These are phyloP conservation scores for Cossypha heuglini DNA, from an alignment of 2,797 vertebrate genomes.

Conservation along the genomic window DNA sequence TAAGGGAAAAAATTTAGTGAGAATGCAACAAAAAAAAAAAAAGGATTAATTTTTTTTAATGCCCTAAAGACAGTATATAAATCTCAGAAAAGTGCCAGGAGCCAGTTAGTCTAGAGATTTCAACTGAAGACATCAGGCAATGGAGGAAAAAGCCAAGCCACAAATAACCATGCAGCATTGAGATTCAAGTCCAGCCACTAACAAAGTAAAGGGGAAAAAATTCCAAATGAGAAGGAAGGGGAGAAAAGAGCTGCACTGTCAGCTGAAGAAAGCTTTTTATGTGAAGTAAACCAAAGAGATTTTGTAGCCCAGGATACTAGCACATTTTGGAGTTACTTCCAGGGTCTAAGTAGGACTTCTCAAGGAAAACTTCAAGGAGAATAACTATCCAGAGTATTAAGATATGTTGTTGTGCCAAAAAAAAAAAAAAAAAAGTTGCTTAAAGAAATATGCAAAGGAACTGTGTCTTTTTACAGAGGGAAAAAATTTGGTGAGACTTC, in stretches of 20 bases:
- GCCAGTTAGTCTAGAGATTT: slow-evolving; percentile 55
- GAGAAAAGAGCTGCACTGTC: slow-evolving; percentile 52
- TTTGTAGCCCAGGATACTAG: slow-evolving; percentile 45
- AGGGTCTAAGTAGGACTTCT: slow-evolving; percentile 14
- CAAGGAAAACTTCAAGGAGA: neutral
- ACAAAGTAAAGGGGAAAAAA: slow-evolving; percentile 28
- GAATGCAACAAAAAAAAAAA: neutral
- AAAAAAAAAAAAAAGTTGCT: neutral
- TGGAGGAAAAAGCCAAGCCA: slow-evolving; percentile 32
- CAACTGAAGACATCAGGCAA: slow-evolving; percentile 34
- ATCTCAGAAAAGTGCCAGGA: slow-evolving; percentile 49
- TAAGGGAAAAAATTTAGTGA: neutral
- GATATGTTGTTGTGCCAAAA: neutral
- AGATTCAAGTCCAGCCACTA: slow-evolving; percentile 40
- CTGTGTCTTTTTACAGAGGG: neutral
- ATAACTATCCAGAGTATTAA: neutral
- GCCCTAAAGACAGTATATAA: slow-evolving; percentile 9
- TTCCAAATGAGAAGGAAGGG: slow-evolving; percentile 39
- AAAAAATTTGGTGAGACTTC: neutral
- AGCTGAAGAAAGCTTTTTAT: slow-evolving; percentile 56
- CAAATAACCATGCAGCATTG: slow-evolving; percentile 53
- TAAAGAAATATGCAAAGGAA: neutral
- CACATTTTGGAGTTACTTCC: neutral
- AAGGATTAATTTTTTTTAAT: neutral
- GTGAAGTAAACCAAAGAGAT: slow-evolving; percentile 35